A percentile compares a stretch with the other conserved stretches of the same genome.
Evolutionary conservation across 2,797 vertebrate species (phyloP).

Genomic region (Falco columbarius): DNA sequence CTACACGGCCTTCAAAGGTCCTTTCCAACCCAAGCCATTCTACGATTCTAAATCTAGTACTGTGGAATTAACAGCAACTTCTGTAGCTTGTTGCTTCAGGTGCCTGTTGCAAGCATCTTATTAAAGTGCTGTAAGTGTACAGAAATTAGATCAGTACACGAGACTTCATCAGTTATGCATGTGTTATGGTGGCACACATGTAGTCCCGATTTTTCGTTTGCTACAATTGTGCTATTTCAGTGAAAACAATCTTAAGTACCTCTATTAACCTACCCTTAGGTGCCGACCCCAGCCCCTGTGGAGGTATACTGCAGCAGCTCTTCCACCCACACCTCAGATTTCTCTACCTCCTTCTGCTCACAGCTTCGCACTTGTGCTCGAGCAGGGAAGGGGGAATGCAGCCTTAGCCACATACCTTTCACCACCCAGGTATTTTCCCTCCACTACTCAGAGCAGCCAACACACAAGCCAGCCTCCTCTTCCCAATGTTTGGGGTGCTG

Average conservation of each 20-base stretch:
- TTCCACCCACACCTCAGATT: background rate
- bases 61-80: background rate
- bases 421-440: too few relatives aligned
- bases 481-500: background rate
- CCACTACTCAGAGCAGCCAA: background rate
- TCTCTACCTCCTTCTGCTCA: background rate
- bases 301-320: background rate
- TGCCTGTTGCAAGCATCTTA: background rate
- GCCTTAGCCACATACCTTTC: background rate
- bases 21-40: too few relatives aligned
- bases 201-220: background rate
- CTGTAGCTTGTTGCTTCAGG: background rate
- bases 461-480: background rate
- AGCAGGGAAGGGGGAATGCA: background rate
- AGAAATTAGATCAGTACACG: background rate
- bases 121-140: background rate
- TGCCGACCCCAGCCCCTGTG: background rate
- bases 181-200: accelerated
- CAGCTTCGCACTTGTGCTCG: background rate
- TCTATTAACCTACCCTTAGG: background rate
- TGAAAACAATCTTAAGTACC: background rate
- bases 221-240: background rate
- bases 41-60: background rate
- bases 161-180: background rate
- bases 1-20: too few relatives aligned